These are phyloP conservation scores for Nebria ingens DNA, from an alignment of 1,140 invertebrate genomes.

Conservation along the genomic window DNA sequence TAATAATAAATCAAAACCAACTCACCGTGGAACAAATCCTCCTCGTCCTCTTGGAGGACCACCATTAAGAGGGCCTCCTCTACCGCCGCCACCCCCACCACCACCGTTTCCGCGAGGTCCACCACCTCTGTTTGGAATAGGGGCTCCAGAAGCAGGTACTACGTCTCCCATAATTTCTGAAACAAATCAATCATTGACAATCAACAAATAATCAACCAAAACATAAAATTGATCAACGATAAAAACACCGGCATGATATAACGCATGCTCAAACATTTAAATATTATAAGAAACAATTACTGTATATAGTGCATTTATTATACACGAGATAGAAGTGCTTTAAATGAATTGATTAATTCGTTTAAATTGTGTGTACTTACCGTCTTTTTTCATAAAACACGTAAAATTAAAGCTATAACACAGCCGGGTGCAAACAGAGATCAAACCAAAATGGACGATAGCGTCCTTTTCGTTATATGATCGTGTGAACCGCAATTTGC, in stretches of 20 bases:
- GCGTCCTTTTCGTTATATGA: too few relatives aligned
- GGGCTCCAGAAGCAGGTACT: background rate
- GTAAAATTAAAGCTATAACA: background rate
- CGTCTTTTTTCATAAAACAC: background rate
- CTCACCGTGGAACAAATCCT: background rate
- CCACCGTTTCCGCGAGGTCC: background rate
- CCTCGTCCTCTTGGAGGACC: background rate
- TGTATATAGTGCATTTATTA: background rate
- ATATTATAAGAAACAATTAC: background rate
- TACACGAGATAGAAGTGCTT: background rate
- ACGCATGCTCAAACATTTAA: background rate
- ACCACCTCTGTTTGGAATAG: background rate
- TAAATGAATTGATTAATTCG: background rate
- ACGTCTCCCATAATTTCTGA: background rate
- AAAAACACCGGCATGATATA: background rate
- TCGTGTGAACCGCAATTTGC: too few relatives aligned
- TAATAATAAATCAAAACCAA: background rate
- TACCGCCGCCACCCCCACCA: background rate
- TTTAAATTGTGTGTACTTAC: background rate
- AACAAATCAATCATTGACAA: background rate
- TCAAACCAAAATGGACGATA: background rate
- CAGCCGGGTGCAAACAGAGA: background rate
- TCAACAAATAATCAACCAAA: background rate
- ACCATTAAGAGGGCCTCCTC: background rate
- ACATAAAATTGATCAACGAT: background rate